phyloP scores from a whole-genome alignment of 2,113 vertebrate species.

The Leptosomus discolor region DNA sequence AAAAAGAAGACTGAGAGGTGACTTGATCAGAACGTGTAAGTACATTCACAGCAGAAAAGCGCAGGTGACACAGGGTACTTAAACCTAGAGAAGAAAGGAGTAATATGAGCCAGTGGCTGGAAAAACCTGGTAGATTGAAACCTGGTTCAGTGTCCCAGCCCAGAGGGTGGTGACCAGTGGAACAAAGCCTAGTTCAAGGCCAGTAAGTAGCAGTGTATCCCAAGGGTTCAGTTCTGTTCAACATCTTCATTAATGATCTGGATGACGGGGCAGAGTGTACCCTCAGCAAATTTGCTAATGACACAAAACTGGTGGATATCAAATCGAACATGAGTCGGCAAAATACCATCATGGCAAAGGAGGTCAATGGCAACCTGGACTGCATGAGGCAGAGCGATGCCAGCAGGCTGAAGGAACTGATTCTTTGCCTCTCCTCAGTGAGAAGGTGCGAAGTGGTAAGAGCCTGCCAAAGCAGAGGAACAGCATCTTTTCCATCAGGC shows the following conservation, averaged over 20 bases:
- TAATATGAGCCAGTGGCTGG: not conserved
- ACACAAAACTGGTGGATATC: not conserved
- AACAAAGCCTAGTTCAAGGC: not conserved
- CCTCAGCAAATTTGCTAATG: not conserved
- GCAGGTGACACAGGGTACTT: rapidly evolving
- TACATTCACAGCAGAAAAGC: not conserved
- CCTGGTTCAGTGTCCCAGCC: not conserved
- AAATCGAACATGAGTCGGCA: not conserved
- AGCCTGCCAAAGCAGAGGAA: not conserved
- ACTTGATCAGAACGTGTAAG: not conserved
- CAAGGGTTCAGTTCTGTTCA: not conserved
- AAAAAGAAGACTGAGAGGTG: not conserved
- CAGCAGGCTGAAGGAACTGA: not conserved
- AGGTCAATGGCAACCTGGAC: not conserved
- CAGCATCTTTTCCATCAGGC: not conserved
- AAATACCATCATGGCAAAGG: not conserved
- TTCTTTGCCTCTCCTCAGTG: not conserved
- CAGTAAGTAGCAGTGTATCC: not conserved
- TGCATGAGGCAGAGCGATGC: not conserved
- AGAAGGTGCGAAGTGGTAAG: not conserved
- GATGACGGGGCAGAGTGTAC: not conserved
- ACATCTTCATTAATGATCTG: not conserved
- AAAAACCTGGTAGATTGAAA: not conserved
- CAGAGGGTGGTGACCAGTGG: not conserved
- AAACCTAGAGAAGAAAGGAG: not conserved